Evolutionary conservation across 2,113 vertebrate species (phyloP), one percentile per base, ranked within the genome.

Genomic region (Cathartes aura): DNA sequence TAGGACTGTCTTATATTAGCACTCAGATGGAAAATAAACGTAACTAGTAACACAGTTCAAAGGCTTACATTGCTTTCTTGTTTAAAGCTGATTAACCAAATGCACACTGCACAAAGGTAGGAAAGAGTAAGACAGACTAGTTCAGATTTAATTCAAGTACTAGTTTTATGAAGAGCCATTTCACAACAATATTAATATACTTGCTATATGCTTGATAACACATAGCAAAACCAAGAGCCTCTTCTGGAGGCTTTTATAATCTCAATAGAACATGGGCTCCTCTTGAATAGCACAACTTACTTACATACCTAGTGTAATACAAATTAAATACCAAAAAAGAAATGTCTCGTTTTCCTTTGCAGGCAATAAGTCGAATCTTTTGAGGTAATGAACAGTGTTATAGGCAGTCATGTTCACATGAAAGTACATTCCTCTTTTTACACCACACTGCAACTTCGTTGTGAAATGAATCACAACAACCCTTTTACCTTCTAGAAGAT

Each of bases 81-180:
- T 79, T 92, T 60, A 84, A 94, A 84, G 17, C 26, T 71, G 32
- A 72, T 84, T 80, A 91, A 94, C 27, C 16, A 93, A 82, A 93
- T 8, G 24, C 40, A 91, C 43, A 45, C 24, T 38, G 20, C 27
- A 82, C 12, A 89, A 87, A 87, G 58, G 58, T 11, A 75, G 9
- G 15, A 74, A 82, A 74, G 12, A 63, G 9, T 85, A 75, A 56
- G 60, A 48, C 18, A 73, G 13, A 27, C 19, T 58, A 17, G 48
- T 60, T 91, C 29, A 36, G 15, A 56, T 76, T 92, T 71, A 96
- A 64, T 67, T 87, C 30, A 63, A 48, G 34, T 36, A 83, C 81
- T 89, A 68, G 30, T 36, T 72, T 71, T 56, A 80, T 19, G 43
- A 70, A 87, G 15, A 75, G 66, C 26, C 40, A 75, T 63, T 93